Evolutionary conservation across 2,888 invertebrate species (phyloP), one percentile per base, ranked within the genome.

Genomic region (Eupsilia transversa): DNA sequence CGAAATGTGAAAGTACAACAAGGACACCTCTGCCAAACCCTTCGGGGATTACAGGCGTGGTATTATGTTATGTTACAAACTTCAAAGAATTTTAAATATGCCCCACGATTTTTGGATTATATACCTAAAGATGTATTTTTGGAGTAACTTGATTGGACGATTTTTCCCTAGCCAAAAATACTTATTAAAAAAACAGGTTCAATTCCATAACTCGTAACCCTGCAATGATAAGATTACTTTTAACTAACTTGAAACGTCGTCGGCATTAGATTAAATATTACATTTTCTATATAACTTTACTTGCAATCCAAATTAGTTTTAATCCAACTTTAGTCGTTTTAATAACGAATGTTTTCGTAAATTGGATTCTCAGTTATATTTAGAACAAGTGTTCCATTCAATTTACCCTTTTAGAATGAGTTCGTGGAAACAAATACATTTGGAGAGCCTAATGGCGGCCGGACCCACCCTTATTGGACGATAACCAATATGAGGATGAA

Each of bases 401-500:
- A 74, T 74, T 78, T 71, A 72, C 80, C 86, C 77, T 87, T 86
- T 79, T 79, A 74, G 68, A 72, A 67, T 41, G 74, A 65, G 75
- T 75, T 70, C 74, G 69, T 76, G 61, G 64, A 87, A 86, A 87
- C 83, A 83, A 85, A 87, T 79, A 80, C 77, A 68, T 85, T 82
- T 85, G 77, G 74, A 80, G 73, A 72, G 72, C 56, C 56, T 86
- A 86, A 82, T 82, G 83, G 71, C 59, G 38, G 41, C 43, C 70
- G 46, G 61, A 63, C 82, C 86, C 85, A 83, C 87, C 91, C 86
- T 88, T 89, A 89, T 89, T 88, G 84, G 83, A 76, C 86, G 86
- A 87, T 87, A 90, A 88, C 77, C 90, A 87, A 90, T 92, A 91
- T 86, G 79, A 86, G 86, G 72, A 87, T 79, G 81, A 74, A 78